Conservation (phyloP, 2,888 invertebrate species). For the Lasioglossum leucozonium region DNA sequence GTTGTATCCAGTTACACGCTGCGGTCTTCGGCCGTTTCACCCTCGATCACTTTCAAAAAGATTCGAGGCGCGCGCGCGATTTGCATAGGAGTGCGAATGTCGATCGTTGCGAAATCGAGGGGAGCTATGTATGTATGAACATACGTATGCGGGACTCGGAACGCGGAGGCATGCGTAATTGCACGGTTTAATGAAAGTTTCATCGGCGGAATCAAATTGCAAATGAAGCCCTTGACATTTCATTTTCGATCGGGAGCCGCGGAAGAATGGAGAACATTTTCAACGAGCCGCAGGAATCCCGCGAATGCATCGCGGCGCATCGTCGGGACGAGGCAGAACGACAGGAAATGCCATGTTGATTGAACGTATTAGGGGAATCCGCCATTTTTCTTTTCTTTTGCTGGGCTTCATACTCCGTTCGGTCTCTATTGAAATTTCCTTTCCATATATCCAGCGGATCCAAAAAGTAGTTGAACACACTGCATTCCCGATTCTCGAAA, state of each 20-base stretch:
- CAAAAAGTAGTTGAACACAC: neutral
- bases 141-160: constrained; percentile 5
- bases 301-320: neutral
- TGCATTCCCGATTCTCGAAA: neutral
- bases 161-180: constrained; percentile 14
- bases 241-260: constrained; percentile 3
- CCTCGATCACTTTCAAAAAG: neutral
- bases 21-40: neutral
- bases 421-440: neutral
- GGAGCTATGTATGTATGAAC: neutral
- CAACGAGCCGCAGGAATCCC: constrained; percentile 2
- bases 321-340: neutral
- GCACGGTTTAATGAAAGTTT: constrained; percentile 21
- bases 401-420: neutral
- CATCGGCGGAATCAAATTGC: constrained; percentile 17
- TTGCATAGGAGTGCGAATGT: neutral
- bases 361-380: neutral
- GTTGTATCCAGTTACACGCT: neutral
- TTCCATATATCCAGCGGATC: neutral
- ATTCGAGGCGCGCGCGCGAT: neutral
- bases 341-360: constrained; percentile 4
- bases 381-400: neutral
- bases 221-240: constrained; percentile 39
- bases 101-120: neutral
- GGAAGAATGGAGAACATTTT: constrained; percentile 10